phyloP scores from a whole-genome alignment of 2,797 vertebrate genomes.

The Labeo calbasu region DNA sequence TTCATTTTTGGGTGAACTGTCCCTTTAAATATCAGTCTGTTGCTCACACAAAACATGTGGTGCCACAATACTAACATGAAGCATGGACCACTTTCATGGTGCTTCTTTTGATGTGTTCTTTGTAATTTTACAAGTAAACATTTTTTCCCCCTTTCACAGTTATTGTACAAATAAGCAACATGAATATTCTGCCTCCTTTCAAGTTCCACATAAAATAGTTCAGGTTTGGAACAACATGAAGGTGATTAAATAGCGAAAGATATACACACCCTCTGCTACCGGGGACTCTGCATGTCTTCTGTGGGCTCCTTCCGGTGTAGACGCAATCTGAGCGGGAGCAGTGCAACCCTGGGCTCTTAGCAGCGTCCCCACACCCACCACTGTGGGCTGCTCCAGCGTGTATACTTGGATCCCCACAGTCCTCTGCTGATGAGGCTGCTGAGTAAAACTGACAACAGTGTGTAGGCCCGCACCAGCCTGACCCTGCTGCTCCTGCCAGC shows the following conservation, averaged over 20 bases:
- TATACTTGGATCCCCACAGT: slow-evolving; percentile 85
- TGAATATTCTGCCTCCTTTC: neutral
- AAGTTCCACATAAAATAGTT: neutral
- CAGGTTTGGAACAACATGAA: neutral
- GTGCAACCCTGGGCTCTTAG: slow-evolving; percentile 75
- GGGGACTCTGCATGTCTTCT: slow-evolving; percentile 66
- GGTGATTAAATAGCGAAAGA: neutral
- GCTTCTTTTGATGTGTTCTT: neutral
- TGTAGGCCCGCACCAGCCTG: slow-evolving; percentile 67
- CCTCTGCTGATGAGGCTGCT: slow-evolving; percentile 76
- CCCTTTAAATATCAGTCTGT: neutral
- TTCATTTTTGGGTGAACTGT: too few relatives aligned
- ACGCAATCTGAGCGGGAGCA: slow-evolving; percentile 59
- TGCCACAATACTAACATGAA: neutral
- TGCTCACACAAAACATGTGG: neutral
- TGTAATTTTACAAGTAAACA: neutral
- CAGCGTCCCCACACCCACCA: slow-evolving; percentile 76
- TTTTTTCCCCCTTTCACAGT: neutral
- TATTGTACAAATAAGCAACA: neutral
- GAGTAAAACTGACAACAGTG: slow-evolving; percentile 80
- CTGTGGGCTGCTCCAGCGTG: slow-evolving; percentile 80
- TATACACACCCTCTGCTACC: slow-evolving; percentile 51
- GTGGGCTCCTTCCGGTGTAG: slow-evolving; percentile 57
- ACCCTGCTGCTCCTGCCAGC: slow-evolving; percentile 74
- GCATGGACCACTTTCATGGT: neutral